Evolutionary conservation across 2,888 invertebrate species (phyloP).

Genomic region (Drosophila prolongata): DNA sequence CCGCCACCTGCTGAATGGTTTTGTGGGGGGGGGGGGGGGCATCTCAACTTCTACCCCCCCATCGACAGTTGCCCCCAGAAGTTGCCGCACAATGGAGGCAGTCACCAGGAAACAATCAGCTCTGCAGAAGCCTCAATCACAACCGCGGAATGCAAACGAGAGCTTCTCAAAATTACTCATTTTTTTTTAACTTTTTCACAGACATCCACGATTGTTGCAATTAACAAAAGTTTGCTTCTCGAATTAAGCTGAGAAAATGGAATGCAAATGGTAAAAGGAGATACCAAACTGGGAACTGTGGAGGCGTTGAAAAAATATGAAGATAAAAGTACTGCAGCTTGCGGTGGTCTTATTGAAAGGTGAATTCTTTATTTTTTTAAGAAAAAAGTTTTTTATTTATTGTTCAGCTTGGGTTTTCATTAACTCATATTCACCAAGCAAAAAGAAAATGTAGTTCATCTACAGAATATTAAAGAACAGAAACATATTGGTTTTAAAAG

Average conservation of each 20-base stretch:
- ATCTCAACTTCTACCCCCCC: slow-evolving; percentile 54
- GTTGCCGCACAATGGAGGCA: slow-evolving; percentile 63
- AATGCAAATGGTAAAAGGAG: slow-evolving; percentile 6
- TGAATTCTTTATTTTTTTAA: background rate
- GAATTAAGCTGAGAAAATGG: slow-evolving; percentile 16
- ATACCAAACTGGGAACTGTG: slow-evolving; percentile 8
- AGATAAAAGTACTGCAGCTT: background rate
- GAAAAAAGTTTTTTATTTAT: background rate
- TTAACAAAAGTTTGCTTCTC: slow-evolving; percentile 51
- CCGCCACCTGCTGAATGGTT: slow-evolving; percentile 58
- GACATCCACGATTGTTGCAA: slow-evolving; percentile 45
- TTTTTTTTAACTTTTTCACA: slow-evolving; percentile 43
- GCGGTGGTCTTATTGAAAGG: no score
- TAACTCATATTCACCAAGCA: no score
- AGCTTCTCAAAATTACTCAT: slow-evolving; percentile 53
- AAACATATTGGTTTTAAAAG: no score
- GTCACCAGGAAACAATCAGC: slow-evolving; percentile 73
- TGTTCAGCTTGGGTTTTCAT: no score
- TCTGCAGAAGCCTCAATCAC: slow-evolving; percentile 44
- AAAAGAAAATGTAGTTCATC: no score
- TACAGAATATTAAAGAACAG: no score
- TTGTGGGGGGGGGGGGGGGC: background rate
- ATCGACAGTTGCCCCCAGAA: slow-evolving; percentile 62
- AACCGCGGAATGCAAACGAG: slow-evolving; percentile 47
- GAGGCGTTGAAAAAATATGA: background rate